Conservation (phyloP, 1,140 invertebrate species). For the Anastatus disparis region DNA sequence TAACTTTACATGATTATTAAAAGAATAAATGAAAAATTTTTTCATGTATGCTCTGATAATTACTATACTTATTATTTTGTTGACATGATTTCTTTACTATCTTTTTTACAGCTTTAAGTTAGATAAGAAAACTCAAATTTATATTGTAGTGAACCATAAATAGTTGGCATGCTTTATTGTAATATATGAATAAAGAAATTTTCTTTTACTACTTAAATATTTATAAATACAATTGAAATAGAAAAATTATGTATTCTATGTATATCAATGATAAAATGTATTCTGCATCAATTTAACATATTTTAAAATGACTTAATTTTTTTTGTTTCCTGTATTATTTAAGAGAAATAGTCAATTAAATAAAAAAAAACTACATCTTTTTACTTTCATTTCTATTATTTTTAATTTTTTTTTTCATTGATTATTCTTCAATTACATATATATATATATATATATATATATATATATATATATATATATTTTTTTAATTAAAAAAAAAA, state of each 20-base stretch:
- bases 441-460: no score
- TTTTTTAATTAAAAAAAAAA: background rate
- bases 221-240: background rate
- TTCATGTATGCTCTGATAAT: no score
- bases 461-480: no score
- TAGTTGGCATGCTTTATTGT: background rate
- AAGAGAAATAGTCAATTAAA: no score
- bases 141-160: no score
- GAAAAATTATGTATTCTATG: background rate
- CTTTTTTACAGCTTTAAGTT: background rate
- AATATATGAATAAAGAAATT: background rate
- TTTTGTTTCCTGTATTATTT: no score
- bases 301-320: constrained; percentile 4
- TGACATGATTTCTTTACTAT: background rate
- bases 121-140: background rate
- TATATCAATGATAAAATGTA: background rate
- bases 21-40: no score
- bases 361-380: no score
- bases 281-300: constrained; percentile 6
- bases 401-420: no score
- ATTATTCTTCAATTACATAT: no score
- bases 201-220: background rate
- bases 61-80: no score
- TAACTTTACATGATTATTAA: background rate
- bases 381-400: no score